Percentiles rank a stretch among this genome's conserved stretches.
Evolutionary conservation across 2,888 invertebrate species (phyloP).

Genomic region (Pristionchus entomophagus): DNA sequence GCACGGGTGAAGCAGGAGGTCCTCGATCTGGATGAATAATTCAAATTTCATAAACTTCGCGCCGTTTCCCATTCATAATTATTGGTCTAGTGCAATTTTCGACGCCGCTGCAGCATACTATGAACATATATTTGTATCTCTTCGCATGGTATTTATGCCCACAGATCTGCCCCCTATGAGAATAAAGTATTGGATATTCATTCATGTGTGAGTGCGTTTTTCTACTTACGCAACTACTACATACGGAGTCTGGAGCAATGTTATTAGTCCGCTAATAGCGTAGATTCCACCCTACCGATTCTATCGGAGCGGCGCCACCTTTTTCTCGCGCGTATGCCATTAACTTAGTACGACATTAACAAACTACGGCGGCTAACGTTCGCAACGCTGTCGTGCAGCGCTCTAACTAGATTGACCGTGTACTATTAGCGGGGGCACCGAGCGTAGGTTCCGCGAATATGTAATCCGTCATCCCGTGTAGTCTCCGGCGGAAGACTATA

Average conservation of each 20-base stretch:
- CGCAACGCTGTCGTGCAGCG: too few species aligned
- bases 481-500: too few species aligned
- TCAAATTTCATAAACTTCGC: neutral
- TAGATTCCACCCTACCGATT: neutral
- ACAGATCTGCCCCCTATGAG: neutral
- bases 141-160: neutral
- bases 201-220: too few species aligned
- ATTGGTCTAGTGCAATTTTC: constrained; percentile 26
- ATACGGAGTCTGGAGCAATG: neutral
- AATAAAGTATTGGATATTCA: constrained; percentile 19
- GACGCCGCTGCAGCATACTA: neutral
- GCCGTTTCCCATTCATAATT: neutral
- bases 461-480: too few species aligned
- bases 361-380: too few species aligned
- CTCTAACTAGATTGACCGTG: too few species aligned
- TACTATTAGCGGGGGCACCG: too few species aligned
- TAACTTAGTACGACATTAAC: too few species aligned
- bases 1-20: constrained; percentile 25
- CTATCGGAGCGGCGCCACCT: neutral
- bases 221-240: too few species aligned
- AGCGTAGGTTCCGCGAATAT: too few species aligned
- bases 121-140: neutral
- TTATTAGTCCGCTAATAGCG: neutral
- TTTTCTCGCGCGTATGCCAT: too few species aligned
- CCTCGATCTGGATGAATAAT: neutral